Evolutionary conservation across 2,113 vertebrate genomes (phyloP).

Genomic region (Lethenteron reissneri): DNA sequence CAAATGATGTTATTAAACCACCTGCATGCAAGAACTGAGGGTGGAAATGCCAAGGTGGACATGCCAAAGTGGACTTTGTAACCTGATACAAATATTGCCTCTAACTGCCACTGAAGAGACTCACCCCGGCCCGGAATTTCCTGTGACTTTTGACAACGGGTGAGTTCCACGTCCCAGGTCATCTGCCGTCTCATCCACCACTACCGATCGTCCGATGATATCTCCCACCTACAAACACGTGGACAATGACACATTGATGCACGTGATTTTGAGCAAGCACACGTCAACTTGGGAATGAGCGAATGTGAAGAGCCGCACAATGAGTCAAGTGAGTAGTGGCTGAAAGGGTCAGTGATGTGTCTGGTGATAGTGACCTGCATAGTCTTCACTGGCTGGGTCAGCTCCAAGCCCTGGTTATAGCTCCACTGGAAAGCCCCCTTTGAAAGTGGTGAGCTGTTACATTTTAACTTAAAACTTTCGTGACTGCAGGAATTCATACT

Average conservation of each 20-base stretch:
- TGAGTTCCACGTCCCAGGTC: conserved; percentile 46
- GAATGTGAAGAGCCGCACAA: background rate
- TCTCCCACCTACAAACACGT: conserved; percentile 39
- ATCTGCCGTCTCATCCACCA: conserved; percentile 48
- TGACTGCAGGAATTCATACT: too few species aligned
- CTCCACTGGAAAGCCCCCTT: background rate
- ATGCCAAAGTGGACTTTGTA: background rate
- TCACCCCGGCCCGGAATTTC: conserved; percentile 57
- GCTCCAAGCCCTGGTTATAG: background rate
- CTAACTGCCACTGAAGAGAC: conserved; percentile 6
- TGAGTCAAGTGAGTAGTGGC: background rate
- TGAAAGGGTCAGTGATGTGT: background rate
- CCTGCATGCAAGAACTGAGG: background rate
- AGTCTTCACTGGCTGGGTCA: background rate
- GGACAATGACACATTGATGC: background rate
- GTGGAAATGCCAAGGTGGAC: background rate
- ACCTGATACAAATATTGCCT: background rate
- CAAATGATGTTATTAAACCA: background rate
- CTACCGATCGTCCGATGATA: conserved; percentile 61
- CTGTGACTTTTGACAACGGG: conserved; percentile 36
- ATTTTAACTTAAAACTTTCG: too few species aligned
- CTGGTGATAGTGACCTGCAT: background rate
- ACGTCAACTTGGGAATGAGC: background rate
- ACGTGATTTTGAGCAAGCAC: background rate
- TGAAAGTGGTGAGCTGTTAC: too few species aligned